Evolutionary conservation across 2,113 vertebrate genomes (phyloP).

Genomic region (Sander vitreus): DNA sequence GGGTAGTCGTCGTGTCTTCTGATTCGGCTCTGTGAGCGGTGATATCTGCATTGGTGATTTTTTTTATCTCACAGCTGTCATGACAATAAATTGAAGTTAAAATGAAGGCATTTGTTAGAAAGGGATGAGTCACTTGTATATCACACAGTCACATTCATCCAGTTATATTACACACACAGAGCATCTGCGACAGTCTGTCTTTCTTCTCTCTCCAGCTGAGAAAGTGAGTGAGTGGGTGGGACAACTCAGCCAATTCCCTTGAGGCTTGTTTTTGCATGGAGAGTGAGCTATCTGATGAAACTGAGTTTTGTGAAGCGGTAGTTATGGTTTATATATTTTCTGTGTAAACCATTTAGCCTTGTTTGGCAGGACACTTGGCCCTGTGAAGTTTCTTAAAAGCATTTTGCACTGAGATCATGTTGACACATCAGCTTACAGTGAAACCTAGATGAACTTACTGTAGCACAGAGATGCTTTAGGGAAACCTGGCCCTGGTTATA

Average conservation of each 20-base stretch:
- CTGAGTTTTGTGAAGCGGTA: slow-evolving; percentile 10
- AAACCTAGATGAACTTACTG: slow-evolving; percentile 34
- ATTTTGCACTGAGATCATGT: slow-evolving; percentile 43
- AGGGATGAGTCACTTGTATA: slow-evolving; percentile 65
- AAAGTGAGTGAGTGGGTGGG: slow-evolving; percentile 44
- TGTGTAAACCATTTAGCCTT: slow-evolving; percentile 30
- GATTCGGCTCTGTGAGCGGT: slow-evolving; percentile 27
- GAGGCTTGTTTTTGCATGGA: slow-evolving; percentile 33
- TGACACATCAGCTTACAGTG: slow-evolving; percentile 45
- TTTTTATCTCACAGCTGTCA: slow-evolving; percentile 72
- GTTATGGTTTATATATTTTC: slow-evolving; percentile 46
- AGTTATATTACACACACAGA: slow-evolving; percentile 50
- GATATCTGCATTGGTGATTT: slow-evolving; percentile 55
- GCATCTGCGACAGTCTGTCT: slow-evolving; percentile 62
- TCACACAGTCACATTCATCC: slow-evolving; percentile 53
- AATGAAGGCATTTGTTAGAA: slow-evolving; percentile 65
- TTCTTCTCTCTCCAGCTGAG: slow-evolving; percentile 57
- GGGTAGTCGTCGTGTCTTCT: slow-evolving; percentile 53
- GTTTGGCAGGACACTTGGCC: slow-evolving; percentile 20
- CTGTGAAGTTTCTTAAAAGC: slow-evolving; percentile 17
- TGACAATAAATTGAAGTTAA: slow-evolving; percentile 61
- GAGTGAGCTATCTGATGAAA: slow-evolving; percentile 39
- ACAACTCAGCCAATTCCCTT: slow-evolving; percentile 2
- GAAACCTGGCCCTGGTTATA: slow-evolving; percentile 53
- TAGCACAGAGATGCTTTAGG: slow-evolving; percentile 26